Evolutionary conservation across 2,113 vertebrate species (phyloP), one percentile per base, ranked within the genome.

Genomic region (Gymnogyps californianus): DNA sequence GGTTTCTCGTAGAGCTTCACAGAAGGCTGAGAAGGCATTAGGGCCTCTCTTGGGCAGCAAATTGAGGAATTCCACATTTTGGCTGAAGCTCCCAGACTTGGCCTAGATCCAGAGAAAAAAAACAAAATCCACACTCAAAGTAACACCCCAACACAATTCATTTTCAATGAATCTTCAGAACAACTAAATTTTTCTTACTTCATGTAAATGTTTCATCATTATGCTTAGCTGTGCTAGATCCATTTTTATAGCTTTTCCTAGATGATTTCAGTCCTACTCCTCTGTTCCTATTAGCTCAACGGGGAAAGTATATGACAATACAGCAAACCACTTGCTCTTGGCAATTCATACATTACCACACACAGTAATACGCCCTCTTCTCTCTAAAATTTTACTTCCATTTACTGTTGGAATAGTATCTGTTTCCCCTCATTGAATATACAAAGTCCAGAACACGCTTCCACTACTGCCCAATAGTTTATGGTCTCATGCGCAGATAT

Each of bases 31-130:
- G 67, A 99, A 99, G 13, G 99, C 99, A 44, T 83, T 94, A 10
- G 99, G 99, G 11, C 99, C 99, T 86, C 99, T 98, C 93, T 99
- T 99, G 40, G 99, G 99, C 78, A 99, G 97, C 46, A 99, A 96
- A 49, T 97, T 97, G 20, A 99, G 98, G 83, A 99, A 98, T 66
- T 97, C 97, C 94, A 98, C 98, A 59, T 99, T 99, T 93, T 98
- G 98, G 95, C 98, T 98, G 4, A 99, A 99, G 83, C 97, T 99
- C 12, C 98, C 99, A 74, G 90, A 87, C 87, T 98, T 98, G 38
- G 98, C 98, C 99, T 99, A 42, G 21, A 72, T 32, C 7, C 85
- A 95, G 25, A 83, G 55, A 34, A 6, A 58, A 6, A 58, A 57
- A 57, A 62, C 29, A 91, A 94, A 90, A 83, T 38, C 20, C 21